Evolutionary conservation across 2,113 vertebrate genomes (phyloP).

Genomic region (Pygoscelis antarcticus): DNA sequence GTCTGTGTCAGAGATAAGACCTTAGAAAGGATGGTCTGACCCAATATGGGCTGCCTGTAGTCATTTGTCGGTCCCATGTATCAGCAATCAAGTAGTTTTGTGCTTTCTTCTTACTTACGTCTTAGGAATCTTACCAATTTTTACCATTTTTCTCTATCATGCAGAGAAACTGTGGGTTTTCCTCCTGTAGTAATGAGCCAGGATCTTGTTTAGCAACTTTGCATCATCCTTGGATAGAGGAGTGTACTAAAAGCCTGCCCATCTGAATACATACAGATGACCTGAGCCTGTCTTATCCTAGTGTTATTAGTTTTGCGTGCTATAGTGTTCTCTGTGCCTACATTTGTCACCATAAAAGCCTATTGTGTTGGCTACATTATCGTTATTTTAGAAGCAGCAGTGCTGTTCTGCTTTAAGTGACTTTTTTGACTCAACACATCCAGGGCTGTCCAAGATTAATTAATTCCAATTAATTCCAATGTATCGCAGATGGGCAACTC

Average conservation of each 20-base stretch:
- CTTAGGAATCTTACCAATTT: background rate
- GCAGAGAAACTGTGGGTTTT: background rate
- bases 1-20: background rate
- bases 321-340: background rate
- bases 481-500: background rate
- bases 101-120: background rate
- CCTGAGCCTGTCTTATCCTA: background rate
- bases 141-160: background rate
- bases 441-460: background rate
- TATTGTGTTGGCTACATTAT: background rate
- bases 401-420: background rate
- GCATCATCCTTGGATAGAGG: background rate
- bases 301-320: background rate
- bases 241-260: background rate
- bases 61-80: background rate
- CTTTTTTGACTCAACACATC: background rate
- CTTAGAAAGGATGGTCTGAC: background rate
- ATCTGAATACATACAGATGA: background rate
- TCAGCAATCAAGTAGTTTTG: background rate
- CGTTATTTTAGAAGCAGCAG: background rate
- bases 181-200: background rate
- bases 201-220: background rate
- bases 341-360: background rate
- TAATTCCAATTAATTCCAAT: background rate
- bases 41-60: background rate